Evolutionary conservation across 2,888 invertebrate species (phyloP).

Genomic region (Serripes groenlandicus): DNA sequence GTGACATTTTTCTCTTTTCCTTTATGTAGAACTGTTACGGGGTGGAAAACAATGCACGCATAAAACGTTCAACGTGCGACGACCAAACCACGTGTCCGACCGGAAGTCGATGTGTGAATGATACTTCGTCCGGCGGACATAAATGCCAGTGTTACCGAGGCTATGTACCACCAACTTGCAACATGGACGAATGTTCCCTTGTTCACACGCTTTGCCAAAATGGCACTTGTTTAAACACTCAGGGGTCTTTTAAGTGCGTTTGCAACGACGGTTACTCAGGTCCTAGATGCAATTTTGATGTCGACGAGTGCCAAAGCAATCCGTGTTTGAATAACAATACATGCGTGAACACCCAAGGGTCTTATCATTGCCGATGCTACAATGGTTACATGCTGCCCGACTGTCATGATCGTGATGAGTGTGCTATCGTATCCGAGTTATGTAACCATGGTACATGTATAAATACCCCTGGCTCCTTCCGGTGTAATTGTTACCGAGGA

Average conservation of each 20-base stretch:
- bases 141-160: not conserved
- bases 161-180: not conserved
- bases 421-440: not conserved
- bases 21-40: not conserved
- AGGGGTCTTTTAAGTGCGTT: not conserved
- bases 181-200: not conserved
- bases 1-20: not conserved
- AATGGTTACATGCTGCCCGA: conserved; percentile 13
- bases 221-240: conserved; percentile 3
- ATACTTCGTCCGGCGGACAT: not conserved
- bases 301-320: conserved; percentile 13
- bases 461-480: conserved; percentile 27
- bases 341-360: conserved; percentile 1
- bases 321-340: conserved; percentile 19
- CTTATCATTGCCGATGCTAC: conserved; percentile 21
- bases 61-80: not conserved
- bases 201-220: not conserved
- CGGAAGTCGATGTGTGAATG: not conserved
- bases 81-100: not conserved
- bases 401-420: conserved; percentile 32
- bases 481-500: conserved; percentile 39
- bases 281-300: not conserved
- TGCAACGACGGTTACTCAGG: conserved; percentile 10
- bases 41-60: not conserved
- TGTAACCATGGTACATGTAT: conserved; percentile 28